phyloP scores from a whole-genome alignment of 2,113 vertebrate genomes.

The Salvelinus sp. region DNA sequence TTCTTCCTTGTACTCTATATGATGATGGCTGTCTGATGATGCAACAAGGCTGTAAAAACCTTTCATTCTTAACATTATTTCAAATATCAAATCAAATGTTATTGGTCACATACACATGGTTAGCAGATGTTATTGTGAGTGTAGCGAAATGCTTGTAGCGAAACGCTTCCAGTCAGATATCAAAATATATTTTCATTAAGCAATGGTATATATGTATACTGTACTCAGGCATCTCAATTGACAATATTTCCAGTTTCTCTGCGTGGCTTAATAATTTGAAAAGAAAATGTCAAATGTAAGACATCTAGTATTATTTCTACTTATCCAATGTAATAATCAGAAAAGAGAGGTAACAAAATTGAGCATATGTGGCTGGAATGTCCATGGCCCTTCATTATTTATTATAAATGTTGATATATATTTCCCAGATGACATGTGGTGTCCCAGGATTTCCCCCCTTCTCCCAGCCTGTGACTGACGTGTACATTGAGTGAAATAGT shows the following conservation, averaged over 20 bases:
- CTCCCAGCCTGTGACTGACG: conserved; percentile 26
- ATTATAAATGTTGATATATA: not conserved
- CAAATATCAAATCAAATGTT: not conserved
- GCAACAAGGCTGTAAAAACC: not conserved
- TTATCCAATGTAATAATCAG: no score
- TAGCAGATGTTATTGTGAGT: no score
- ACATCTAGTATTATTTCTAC: no score
- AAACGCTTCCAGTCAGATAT: not conserved
- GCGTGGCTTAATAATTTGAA: no score
- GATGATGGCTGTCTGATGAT: not conserved
- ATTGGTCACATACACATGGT: no score
- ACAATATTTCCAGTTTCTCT: no score
- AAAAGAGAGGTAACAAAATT: not conserved
- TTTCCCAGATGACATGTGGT: conserved; percentile 15
- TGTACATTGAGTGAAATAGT: conserved; percentile 36
- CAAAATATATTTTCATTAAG: not conserved
- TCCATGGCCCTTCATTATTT: not conserved
- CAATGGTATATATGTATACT: no score
- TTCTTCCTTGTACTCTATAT: not conserved
- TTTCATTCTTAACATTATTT: not conserved
- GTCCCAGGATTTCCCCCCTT: not conserved
- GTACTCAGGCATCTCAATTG: no score
- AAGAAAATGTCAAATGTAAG: no score
- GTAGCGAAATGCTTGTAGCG: no score
- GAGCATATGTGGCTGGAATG: not conserved